Conservation (phyloP, 2,113 vertebrate species). For the Neoarius graeffei region DNA sequence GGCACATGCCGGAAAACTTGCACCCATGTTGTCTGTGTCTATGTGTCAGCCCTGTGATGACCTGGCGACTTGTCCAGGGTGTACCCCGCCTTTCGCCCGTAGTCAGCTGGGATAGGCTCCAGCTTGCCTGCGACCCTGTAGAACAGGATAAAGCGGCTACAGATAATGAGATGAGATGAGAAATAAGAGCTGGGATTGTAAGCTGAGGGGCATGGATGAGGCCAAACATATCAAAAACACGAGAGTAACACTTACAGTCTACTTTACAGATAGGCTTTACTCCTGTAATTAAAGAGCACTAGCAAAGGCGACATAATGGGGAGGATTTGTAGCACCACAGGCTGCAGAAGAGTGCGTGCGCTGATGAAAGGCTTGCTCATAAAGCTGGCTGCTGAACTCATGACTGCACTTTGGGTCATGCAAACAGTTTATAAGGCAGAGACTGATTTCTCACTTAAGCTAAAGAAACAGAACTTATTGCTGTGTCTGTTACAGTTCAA, state of each 20-base stretch:
- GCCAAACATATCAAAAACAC: background rate
- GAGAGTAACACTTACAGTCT: background rate
- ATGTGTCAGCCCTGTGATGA: too few species aligned
- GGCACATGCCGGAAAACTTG: too few species aligned
- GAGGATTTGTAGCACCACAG: background rate
- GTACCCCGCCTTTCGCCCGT: too few species aligned
- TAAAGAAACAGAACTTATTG: background rate
- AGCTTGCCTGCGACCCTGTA: too few species aligned
- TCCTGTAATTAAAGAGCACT: constrained; percentile 21
- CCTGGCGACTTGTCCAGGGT: too few species aligned
- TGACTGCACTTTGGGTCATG: constrained; percentile 1
- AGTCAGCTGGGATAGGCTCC: too few species aligned
- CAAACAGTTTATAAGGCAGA: background rate
- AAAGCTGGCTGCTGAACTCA: background rate
- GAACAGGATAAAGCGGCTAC: too few species aligned
- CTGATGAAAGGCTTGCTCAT: background rate
- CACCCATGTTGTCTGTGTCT: too few species aligned
- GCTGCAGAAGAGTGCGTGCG: background rate
- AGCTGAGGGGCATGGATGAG: background rate
- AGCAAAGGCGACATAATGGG: background rate
- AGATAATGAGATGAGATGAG: too few species aligned
- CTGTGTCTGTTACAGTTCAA: background rate
- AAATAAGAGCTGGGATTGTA: background rate
- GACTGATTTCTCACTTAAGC: background rate
- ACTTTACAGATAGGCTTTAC: background rate